A percentile compares a stretch with the other conserved stretches of the same genome.
phyloP scores from a whole-genome alignment of 2,797 vertebrate genomes.

The Epinephelus coioides region DNA sequence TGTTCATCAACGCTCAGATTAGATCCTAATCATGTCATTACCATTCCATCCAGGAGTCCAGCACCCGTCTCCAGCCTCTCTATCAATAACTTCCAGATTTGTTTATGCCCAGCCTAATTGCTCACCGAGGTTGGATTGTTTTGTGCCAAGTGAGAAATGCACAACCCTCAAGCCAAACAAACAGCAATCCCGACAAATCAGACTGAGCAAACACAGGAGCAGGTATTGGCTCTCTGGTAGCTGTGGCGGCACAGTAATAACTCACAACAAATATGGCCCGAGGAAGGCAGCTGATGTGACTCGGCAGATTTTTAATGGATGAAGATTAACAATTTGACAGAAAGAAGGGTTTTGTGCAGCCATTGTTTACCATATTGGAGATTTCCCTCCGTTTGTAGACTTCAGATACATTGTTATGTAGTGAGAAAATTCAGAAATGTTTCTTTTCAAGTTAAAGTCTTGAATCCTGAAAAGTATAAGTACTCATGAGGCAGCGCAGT shows the following conservation, averaged over 20 bases:
- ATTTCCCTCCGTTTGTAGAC: constrained; percentile 6
- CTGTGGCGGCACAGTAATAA: constrained; percentile 56
- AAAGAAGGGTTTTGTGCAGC: not conserved
- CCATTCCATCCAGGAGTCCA: constrained; percentile 54
- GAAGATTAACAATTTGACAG: constrained; percentile 53
- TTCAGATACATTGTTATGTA: too few species aligned
- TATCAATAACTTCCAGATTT: constrained; percentile 70
- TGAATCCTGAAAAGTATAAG: not conserved
- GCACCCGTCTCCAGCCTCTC: constrained; percentile 22
- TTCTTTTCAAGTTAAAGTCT: not conserved
- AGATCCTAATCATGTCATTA: constrained; percentile 62
- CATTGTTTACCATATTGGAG: not conserved
- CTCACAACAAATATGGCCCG: constrained; percentile 43
- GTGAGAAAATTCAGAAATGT: not conserved
- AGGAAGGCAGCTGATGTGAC: constrained; percentile 54
- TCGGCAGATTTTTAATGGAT: constrained; percentile 64
- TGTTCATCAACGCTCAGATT: constrained; percentile 49
- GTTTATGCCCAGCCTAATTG: constrained; percentile 69
- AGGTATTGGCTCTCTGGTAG: constrained; percentile 58
- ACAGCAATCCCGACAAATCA: constrained; percentile 63
- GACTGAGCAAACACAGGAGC: constrained; percentile 56
- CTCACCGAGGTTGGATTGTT: constrained; percentile 56
- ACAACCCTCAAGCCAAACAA: constrained; percentile 61
- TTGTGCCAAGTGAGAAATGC: constrained; percentile 65
- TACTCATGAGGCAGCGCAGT: not conserved